Percentiles rank a stretch among this genome's conserved stretches.
Conservation (phyloP, 2,888 invertebrate species). For the Metopia argyrocephala region DNA sequence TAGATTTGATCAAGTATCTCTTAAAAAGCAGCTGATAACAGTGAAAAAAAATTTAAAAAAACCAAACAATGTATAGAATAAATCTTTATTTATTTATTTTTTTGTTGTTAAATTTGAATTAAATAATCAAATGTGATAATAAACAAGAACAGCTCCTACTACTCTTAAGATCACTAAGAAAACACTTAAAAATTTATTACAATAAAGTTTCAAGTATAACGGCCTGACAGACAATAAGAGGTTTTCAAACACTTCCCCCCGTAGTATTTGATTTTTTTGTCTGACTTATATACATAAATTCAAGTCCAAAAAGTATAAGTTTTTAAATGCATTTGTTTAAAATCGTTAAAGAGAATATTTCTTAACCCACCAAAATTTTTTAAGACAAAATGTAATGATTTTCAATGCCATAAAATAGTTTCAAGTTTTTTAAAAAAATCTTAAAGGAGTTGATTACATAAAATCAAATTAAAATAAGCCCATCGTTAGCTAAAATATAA, state of each 20-base stretch:
- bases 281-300: not conserved
- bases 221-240: not conserved
- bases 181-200: conserved; percentile 40
- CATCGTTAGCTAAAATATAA: too few relatives aligned
- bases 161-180: conserved; percentile 50
- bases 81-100: not conserved
- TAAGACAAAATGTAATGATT: too few relatives aligned
- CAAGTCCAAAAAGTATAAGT: not conserved
- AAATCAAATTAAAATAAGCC: too few relatives aligned
- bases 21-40: not conserved
- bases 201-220: conserved; percentile 31
- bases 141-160: conserved; percentile 53
- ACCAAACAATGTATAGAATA: too few relatives aligned
- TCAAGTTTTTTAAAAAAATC: too few relatives aligned
- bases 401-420: too few relatives aligned
- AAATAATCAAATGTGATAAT: conserved; percentile 41
- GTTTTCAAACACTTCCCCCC: too few relatives aligned
- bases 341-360: not conserved
- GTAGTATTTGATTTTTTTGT: not conserved
- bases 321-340: conserved; percentile 11
- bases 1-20: not conserved
- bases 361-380: not conserved
- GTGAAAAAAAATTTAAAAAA: not conserved
- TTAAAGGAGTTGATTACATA: too few relatives aligned
- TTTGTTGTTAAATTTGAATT: not conserved